These are phyloP conservation scores for Xyrauchen texanus DNA, from an alignment of 2,113 vertebrate genomes.

Conservation along the genomic window DNA sequence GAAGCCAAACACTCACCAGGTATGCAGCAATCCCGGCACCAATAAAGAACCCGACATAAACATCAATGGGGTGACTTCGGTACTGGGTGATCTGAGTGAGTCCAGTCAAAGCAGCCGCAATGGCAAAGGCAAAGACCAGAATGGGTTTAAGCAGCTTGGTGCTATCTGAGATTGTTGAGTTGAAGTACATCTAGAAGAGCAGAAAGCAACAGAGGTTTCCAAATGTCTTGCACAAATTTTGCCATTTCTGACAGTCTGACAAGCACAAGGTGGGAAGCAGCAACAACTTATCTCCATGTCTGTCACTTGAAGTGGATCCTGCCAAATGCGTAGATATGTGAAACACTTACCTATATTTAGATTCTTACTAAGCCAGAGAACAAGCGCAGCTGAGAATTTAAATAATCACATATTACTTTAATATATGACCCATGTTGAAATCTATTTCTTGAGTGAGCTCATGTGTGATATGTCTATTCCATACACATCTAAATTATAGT, in stretches of 20 bases:
- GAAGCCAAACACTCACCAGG: slow-evolving; percentile 78
- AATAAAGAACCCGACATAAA: slow-evolving; percentile 92
- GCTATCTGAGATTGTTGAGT: slow-evolving; percentile 89
- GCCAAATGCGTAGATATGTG: slow-evolving; percentile 16
- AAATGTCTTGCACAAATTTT: neutral
- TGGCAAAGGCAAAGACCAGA: slow-evolving; percentile 88
- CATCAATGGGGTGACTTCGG: slow-evolving; percentile 88
- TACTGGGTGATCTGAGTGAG: slow-evolving; percentile 95
- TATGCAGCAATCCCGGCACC: slow-evolving; percentile 89
- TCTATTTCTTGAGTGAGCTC: no score
- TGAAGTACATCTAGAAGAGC: slow-evolving; percentile 89
- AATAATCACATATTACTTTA: neutral
- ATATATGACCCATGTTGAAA: no score
- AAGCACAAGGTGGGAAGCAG: slow-evolving; percentile 16
- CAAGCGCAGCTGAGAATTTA: neutral
- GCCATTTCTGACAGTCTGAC: slow-evolving; percentile 23
- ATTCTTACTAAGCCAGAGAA: slow-evolving; percentile 17
- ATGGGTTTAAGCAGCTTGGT: slow-evolving; percentile 94
- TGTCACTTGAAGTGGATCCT: slow-evolving; percentile 26
- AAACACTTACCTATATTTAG: slow-evolving; percentile 19
- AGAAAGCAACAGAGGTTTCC: slow-evolving; percentile 27
- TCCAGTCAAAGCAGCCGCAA: slow-evolving; percentile 84
- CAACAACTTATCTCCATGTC: slow-evolving; percentile 28
- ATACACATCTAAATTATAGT: no score
- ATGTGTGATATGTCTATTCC: no score